A percentile compares a stretch with the other conserved stretches of the same genome.
Evolutionary conservation across 2,113 vertebrate species (phyloP).

Genomic region (Menidia beryllina): DNA sequence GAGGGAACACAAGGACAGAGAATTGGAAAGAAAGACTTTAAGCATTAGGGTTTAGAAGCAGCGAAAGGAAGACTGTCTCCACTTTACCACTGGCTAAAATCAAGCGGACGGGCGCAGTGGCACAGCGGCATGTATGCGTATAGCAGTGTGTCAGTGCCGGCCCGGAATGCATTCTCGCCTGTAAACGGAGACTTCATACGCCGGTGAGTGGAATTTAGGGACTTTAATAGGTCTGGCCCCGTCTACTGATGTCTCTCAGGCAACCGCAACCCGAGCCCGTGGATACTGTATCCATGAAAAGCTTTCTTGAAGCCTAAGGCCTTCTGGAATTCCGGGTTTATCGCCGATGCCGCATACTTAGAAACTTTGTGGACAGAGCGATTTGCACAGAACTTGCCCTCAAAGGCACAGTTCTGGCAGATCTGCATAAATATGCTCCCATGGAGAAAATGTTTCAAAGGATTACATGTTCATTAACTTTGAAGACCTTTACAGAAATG

Average conservation of each 20-base stretch:
- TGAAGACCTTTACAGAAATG: too few species aligned
- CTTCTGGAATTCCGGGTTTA: slow-evolving; percentile 60
- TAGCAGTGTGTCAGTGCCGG: slow-evolving; percentile 34
- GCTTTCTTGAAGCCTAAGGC: slow-evolving; percentile 49
- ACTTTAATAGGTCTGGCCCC: slow-evolving; percentile 45
- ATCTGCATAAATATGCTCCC: neutral
- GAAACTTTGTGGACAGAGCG: neutral
- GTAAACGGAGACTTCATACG: slow-evolving; percentile 72
- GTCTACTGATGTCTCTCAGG: slow-evolving; percentile 54
- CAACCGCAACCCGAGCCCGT: slow-evolving; percentile 70
- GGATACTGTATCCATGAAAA: slow-evolving; percentile 54
- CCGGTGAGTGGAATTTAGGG: slow-evolving; percentile 58
- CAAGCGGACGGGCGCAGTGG: too few species aligned
- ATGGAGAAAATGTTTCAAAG: too few species aligned
- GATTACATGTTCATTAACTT: too few species aligned
- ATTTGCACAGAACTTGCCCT: neutral
- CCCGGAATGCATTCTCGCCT: slow-evolving; percentile 74
- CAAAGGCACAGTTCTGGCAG: neutral
- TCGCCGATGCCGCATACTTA: slow-evolving; percentile 14
- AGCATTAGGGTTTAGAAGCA: neutral
- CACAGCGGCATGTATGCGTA: slow-evolving; percentile 9
- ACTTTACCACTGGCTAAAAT: neutral
- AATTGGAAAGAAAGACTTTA: neutral
- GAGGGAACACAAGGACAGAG: neutral
- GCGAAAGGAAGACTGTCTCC: neutral